Base-by-base conservation (phyloP, 2,797 vertebrate species). In the Rhinella marina region DNA sequence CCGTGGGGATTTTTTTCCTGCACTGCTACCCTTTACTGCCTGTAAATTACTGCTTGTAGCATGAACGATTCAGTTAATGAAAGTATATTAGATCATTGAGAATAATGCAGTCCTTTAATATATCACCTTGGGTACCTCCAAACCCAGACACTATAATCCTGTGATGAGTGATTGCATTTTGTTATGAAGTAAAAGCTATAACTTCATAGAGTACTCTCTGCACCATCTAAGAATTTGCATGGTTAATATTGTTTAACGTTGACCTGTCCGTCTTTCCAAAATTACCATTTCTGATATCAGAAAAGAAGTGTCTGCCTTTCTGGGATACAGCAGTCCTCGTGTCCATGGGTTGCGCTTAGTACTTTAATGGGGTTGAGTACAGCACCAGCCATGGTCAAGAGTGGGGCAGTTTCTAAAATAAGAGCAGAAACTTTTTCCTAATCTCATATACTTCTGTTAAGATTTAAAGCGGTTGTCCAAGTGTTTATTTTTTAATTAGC, bases 41-140 rank as follows among this genome's bases (percentile, higher is more conserved):
- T 62, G 61, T 62, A 62, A 62, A 62, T 62, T 62, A 62, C 61
- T 62, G 64, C 64, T 66, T 66, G 64, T 66, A 66, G n/a, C 64
- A 66, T 66, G 64, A 66, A 3, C 64, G n/a, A 66, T 27, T 66
- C n/a, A 25, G 64, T 66, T 66, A 66, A 66, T 66, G n/a, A 68
- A 68, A 68, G 27, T 29, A 27, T 29, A 68, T 27, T 68, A 68
- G 66, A 68, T 68, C 25, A 64, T 64, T 64, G 25, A 25, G 4
- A 64, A 64, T 25, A 29, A 29, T 68, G 27, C 66, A 14, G 3
- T 27, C 16, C 14, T 1, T 27, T 68, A 0, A 17, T 32, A 32
- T 72, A 72, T 17, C 21, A 41, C 29, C 14, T 72, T 41, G 66
- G 29, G 66, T 70, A 70, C 66, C 66, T 70, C 66, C 8, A 19